Conservation (phyloP, 2,113 vertebrate species). For the Oreochromis niloticus region DNA sequence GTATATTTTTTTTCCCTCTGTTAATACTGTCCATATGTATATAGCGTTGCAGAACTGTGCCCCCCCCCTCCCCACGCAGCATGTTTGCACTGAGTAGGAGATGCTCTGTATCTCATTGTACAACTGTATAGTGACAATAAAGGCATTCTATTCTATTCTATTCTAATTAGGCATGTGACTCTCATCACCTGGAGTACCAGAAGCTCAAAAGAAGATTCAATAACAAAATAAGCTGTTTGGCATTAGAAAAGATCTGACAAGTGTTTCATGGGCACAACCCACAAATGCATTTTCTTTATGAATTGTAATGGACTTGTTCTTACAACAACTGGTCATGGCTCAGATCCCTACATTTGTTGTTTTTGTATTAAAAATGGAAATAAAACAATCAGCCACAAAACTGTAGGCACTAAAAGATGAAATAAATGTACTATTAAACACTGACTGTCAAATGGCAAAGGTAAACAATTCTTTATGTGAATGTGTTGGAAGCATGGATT, state of each 20-base stretch:
- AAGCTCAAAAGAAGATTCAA: rapidly evolving
- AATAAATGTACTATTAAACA: background rate
- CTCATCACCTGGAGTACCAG: background rate
- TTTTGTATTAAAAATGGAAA: background rate
- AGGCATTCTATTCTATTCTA: no score
- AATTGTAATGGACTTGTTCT: background rate
- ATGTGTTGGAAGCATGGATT: background rate
- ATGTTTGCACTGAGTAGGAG: no score
- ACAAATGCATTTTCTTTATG: background rate
- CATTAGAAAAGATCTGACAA: background rate
- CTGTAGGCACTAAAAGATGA: background rate
- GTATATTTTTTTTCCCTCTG: no score
- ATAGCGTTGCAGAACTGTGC: no score
- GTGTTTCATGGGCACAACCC: background rate
- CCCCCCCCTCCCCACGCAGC: no score
- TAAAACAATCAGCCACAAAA: background rate
- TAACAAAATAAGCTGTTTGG: rapidly evolving
- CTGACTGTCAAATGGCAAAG: background rate
- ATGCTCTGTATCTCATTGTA: no score
- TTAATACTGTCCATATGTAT: no score
- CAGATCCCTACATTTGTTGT: background rate
- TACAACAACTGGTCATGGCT: background rate
- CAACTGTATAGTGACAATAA: no score
- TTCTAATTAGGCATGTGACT: background rate
- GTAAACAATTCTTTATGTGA: rapidly evolving